These are phyloP conservation scores for Epinephelus malabaricus DNA, from an alignment of 2,797 vertebrate genomes.

Conservation along the genomic window DNA sequence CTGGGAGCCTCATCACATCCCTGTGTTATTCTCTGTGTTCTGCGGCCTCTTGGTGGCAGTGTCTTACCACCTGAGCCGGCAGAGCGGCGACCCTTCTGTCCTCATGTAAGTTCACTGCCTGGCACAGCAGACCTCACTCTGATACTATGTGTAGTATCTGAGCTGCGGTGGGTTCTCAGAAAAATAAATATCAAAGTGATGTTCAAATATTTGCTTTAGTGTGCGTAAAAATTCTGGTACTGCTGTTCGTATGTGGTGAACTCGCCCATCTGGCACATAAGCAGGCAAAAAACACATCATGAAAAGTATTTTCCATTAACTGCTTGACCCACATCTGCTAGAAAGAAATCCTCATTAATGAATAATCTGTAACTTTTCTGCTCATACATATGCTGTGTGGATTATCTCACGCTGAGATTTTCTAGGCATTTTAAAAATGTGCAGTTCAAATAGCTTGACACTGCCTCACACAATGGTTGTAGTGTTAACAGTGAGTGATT, in stretches of 20 bases:
- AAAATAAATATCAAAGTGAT: conserved; percentile 2
- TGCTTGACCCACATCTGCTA: conserved; percentile 17
- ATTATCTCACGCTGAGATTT: conserved; percentile 32
- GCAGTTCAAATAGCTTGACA: conserved; percentile 7
- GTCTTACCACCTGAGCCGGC: conserved; percentile 98
- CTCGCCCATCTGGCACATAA: conserved; percentile 15
- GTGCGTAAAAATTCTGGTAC: background rate
- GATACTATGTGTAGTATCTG: background rate
- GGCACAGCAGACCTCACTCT: background rate
- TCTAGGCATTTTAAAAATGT: conserved; percentile 26
- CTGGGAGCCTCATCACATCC: conserved; percentile 99
- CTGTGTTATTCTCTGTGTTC: conserved; percentile 97
- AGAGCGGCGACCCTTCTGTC: conserved; percentile 97
- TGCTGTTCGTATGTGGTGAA: background rate
- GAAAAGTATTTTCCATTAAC: conserved; percentile 41
- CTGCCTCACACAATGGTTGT: background rate
- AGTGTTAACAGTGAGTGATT: conserved; percentile 14
- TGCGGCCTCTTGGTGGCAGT: conserved; percentile 97
- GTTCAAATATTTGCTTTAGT: conserved; percentile 7
- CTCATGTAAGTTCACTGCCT: conserved; percentile 91
- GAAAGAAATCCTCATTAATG: conserved; percentile 27
- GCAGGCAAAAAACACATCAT: conserved; percentile 9
- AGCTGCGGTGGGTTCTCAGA: background rate
- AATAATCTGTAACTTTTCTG: conserved; percentile 25
- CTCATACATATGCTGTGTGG: background rate